phyloP scores from a whole-genome alignment of 2,888 invertebrate species.

The Orthosia gothica region DNA sequence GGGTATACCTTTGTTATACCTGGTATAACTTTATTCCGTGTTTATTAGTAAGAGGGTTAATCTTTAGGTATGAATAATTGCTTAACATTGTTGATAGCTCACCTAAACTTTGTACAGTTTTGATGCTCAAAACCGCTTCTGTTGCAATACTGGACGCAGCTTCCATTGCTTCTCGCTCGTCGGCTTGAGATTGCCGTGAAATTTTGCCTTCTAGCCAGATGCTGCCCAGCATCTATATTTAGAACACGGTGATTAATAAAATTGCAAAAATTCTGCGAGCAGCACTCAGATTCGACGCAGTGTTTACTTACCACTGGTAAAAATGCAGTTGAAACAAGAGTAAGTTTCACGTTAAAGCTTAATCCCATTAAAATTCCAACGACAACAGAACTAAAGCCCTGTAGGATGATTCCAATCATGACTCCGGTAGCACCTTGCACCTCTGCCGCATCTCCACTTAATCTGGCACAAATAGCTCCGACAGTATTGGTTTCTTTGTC shows the following conservation, averaged over 20 bases:
- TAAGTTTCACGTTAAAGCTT: slow-evolving; percentile 92
- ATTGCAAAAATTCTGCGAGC: neutral
- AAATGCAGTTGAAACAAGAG: slow-evolving; percentile 91
- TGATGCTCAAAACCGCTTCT: slow-evolving; percentile 93
- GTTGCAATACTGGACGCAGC: slow-evolving; percentile 92
- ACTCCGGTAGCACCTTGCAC: slow-evolving; percentile 93
- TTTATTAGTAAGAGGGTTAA: no score
- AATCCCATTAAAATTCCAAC: slow-evolving; percentile 91
- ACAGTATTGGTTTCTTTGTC: slow-evolving; percentile 92
- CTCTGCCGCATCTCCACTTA: slow-evolving; percentile 93
- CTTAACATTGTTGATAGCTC: slow-evolving; percentile 58
- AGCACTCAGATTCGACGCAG: neutral
- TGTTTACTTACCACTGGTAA: slow-evolving; percentile 90
- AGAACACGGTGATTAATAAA: neutral
- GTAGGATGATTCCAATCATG: slow-evolving; percentile 92
- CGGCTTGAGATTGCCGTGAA: slow-evolving; percentile 90
- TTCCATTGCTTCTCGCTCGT: slow-evolving; percentile 92
- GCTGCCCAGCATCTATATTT: slow-evolving; percentile 89
- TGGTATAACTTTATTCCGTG: no score
- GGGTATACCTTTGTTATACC: no score
- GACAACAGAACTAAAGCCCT: slow-evolving; percentile 91
- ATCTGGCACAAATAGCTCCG: slow-evolving; percentile 92
- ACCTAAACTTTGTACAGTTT: slow-evolving; percentile 93
- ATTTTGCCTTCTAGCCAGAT: slow-evolving; percentile 92
- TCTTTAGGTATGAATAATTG: no score